Percentiles rank a stretch among this genome's conserved stretches.
Conservation (phyloP, 2,888 invertebrate genomes). For the Eumacrocentrus americanus region DNA sequence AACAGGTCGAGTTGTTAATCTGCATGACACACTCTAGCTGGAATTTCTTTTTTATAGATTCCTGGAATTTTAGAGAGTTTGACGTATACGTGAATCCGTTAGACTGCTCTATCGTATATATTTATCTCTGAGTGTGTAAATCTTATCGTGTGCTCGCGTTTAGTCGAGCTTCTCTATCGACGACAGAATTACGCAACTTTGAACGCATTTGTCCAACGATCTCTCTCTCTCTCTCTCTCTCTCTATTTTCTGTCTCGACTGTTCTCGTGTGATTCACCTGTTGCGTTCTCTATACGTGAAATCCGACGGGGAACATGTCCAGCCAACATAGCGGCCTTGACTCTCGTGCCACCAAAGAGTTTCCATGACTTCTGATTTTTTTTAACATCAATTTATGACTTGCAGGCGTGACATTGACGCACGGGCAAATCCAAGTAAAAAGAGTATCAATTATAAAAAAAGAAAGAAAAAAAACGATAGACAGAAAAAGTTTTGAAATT, state of each 20-base stretch:
- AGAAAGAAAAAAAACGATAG: no score
- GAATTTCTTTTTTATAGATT: background rate
- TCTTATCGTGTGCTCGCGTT: background rate
- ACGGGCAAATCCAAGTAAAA: no score
- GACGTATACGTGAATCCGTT: background rate
- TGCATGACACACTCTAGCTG: background rate
- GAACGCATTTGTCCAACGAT: background rate
- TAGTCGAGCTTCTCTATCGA: background rate
- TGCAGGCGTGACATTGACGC: no score
- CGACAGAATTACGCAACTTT: slow-evolving; percentile 28
- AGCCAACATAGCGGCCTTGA: slow-evolving; percentile 15
- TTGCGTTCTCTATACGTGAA: slow-evolving; percentile 30
- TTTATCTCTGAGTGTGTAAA: background rate
- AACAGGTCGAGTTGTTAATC: no score
- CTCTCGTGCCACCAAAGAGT: background rate
- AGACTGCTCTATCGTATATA: background rate
- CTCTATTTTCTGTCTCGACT: no score
- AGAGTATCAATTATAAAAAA: no score
- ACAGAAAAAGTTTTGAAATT: no score
- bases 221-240: no score
- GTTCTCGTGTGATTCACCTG: slow-evolving; percentile 32
- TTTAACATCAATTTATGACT: no score
- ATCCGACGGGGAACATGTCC: background rate
- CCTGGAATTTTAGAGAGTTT: background rate
- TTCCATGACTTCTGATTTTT: background rate